Evolutionary conservation across 2,888 invertebrate species (phyloP).

Genomic region (Scaptomyza reducta): DNA sequence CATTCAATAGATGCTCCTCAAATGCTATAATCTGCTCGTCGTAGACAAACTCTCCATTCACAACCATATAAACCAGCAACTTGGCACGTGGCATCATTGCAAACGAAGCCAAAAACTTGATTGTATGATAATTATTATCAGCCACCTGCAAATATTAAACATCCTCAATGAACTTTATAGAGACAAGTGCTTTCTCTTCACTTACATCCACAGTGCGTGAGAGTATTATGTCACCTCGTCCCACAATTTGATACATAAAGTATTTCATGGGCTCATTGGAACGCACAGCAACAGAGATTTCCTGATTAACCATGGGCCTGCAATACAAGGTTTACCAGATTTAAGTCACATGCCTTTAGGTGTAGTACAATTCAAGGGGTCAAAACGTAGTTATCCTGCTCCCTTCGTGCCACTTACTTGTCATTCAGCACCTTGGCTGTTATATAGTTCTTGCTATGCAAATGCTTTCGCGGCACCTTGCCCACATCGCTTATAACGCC

Average conservation of each 20-base stretch:
- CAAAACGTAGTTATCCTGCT: too few species aligned
- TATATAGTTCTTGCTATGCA: constrained; percentile 77
- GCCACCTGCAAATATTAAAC: constrained; percentile 67
- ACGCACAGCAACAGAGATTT: constrained; percentile 90
- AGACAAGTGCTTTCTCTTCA: not conserved
- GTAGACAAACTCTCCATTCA: constrained; percentile 91
- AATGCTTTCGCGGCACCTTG: constrained; percentile 79
- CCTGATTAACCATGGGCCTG: constrained; percentile 88
- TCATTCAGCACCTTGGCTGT: constrained; percentile 86
- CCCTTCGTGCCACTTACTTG: constrained; percentile 84
- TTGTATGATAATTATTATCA: constrained; percentile 77
- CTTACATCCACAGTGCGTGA: constrained; percentile 89
- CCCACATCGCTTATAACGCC: constrained; percentile 86
- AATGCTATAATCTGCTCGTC: constrained; percentile 94
- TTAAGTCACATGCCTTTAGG: too few species aligned
- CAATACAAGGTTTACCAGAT: too few species aligned
- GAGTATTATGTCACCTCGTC: constrained; percentile 93
- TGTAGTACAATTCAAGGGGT: too few species aligned
- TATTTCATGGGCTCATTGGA: constrained; percentile 91
- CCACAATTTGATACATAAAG: constrained; percentile 91
- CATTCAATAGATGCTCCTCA: constrained; percentile 91
- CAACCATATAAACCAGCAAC: constrained; percentile 91
- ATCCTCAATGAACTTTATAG: too few species aligned
- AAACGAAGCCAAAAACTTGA: constrained; percentile 88
- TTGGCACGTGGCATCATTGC: constrained; percentile 94